A percentile compares a stretch with the other conserved stretches of the same genome.
These are phyloP conservation scores for Drosophila triauraria DNA, from an alignment of 1,140 invertebrate genomes.

Conservation along the genomic window DNA sequence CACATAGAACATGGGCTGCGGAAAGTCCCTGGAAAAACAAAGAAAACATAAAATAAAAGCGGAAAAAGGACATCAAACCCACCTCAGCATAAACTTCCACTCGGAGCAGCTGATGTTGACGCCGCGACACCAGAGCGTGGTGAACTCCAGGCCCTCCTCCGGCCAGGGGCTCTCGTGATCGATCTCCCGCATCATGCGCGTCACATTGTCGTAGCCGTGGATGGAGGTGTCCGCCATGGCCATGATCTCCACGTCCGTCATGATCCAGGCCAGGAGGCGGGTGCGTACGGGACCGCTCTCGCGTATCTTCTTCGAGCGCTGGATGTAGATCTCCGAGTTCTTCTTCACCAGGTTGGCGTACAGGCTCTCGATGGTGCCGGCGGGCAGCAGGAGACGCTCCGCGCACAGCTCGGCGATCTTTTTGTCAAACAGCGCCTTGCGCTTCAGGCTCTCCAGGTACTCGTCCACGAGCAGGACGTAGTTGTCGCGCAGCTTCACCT, in stretches of 20 bases:
- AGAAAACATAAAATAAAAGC: not conserved
- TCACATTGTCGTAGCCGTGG: constrained; percentile 92
- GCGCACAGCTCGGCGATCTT: constrained; percentile 90
- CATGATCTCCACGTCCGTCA: constrained; percentile 92
- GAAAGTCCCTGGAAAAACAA: constrained; percentile 92
- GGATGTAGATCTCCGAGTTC: constrained; percentile 98
- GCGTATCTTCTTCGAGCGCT: constrained; percentile 94
- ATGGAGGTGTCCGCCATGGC: constrained; percentile 94
- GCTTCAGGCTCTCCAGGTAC: constrained; percentile 96
- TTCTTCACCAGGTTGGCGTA: constrained; percentile 94
- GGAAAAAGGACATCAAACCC: not conserved
- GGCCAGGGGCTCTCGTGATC: constrained; percentile 96
- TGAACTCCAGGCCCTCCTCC: constrained; percentile 95
- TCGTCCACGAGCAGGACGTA: constrained; percentile 98
- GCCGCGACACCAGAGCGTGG: constrained; percentile 96
- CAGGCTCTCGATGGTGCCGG: constrained; percentile 93
- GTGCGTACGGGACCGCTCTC: constrained; percentile 90
- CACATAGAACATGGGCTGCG: constrained; percentile 95
- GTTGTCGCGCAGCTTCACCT: constrained; percentile 97
- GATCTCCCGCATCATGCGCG: constrained; percentile 91
- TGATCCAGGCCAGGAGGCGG: constrained; percentile 92
- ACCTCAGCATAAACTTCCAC: constrained; percentile 93
- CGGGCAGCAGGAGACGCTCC: constrained; percentile 92
- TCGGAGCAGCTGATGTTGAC: constrained; percentile 92
- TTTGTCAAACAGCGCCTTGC: constrained; percentile 95